Base-by-base conservation (phyloP, 2,113 vertebrate genomes). In the Vombatus ursinus region DNA sequence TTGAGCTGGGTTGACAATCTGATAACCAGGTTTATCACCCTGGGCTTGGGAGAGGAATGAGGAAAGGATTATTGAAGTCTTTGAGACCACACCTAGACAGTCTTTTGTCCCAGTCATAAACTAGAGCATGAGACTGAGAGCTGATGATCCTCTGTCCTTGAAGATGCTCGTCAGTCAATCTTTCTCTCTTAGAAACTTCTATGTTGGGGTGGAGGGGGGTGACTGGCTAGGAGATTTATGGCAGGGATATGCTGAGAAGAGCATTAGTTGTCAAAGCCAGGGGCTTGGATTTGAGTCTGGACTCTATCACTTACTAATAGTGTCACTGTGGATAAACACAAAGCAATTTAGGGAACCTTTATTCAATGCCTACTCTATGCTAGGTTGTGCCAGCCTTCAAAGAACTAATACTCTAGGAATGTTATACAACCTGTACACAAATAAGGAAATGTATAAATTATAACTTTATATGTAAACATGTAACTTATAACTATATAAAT, bases 21-120 rank as follows among this genome's bases (percentile, higher is more conserved):
- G 95, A 57, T 90, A 52, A 89, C 19, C 77, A 49, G 26, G 52
- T 68, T 92, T 97, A 90, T 31, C 37, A 5, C 24, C 94, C 90
- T 90, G 22, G 97, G 28, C 37, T 93, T 51, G 54, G 95, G 90
- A 94, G 84, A 19, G 48, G 52, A 89, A 31, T 47, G 25, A 77
- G 9, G 26, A 52, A 93, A 68, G 6, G 47, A 53, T 89, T 89
- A 93, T 49, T 49, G 57, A 93, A 4, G 49, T 93, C 26, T 44
- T 68, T 57, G 61, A 77, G 5, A n/a, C 61, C 61, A 77, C 61
- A 77, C 61, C 61, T 77, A 77, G 37, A 77, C 61, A 84, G 19
- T 84, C 68, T 16, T n/a, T 44, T 84, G 68, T 84, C n/a, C 68
- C 37, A 44, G 19, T n/a, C 61, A 77, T 77, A 77, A 77, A 84